phyloP scores from a whole-genome alignment of 2,797 vertebrate species.

The Danio choprae region DNA sequence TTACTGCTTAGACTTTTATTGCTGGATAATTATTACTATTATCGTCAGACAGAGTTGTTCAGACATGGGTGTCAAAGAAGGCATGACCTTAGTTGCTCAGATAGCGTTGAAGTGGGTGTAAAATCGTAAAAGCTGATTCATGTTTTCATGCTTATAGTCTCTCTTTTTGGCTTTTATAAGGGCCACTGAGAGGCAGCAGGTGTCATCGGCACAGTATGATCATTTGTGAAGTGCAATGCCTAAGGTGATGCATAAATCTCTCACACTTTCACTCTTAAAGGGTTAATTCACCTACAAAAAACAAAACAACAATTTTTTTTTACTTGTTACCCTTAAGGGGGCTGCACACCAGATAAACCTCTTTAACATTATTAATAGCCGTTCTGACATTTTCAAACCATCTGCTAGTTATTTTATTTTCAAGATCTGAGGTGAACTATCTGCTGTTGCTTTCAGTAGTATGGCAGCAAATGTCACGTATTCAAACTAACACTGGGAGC shows the following conservation, averaged over 20 bases:
- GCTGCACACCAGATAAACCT: no score
- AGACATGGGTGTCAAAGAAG: conserved; percentile 3
- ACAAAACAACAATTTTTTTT: no score
- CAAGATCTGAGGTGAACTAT: no score
- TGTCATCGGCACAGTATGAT: not conserved
- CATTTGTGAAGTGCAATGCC: not conserved
- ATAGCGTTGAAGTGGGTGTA: not conserved
- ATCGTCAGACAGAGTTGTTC: conserved; percentile 20
- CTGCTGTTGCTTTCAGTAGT: no score
- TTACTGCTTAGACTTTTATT: conserved; percentile 40
- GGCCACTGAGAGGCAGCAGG: not conserved
- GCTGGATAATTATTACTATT: conserved; percentile 38
- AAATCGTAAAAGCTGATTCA: conserved; percentile 8
- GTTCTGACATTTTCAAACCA: no score
- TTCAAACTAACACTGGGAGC: no score
- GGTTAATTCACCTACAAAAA: not conserved
- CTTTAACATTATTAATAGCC: no score
- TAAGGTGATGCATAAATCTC: not conserved
- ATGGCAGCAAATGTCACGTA: no score
- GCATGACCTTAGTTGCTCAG: conserved; percentile 7
- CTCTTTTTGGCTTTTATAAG: not conserved
- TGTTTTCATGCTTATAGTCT: not conserved
- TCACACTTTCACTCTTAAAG: not conserved
- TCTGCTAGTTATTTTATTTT: no score
- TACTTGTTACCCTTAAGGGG: no score